Conservation (phyloP, 1,140 invertebrate genomes). For the Drosophila simulans region DNA sequence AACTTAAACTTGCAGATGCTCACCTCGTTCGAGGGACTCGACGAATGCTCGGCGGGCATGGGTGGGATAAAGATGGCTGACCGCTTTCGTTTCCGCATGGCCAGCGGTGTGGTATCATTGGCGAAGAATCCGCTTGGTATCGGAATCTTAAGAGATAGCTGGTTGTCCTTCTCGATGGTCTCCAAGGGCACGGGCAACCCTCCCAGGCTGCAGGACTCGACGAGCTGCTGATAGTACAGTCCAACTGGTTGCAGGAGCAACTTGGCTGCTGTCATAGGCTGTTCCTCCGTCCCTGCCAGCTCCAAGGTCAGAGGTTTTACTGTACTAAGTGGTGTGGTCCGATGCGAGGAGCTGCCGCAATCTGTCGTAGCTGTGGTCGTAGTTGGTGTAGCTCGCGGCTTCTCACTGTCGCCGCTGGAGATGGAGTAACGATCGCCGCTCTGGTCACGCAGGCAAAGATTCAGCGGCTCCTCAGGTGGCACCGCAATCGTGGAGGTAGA, state of each 20-base stretch:
- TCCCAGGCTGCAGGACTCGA: conserved; percentile 74
- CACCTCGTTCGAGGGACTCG: conserved; percentile 91
- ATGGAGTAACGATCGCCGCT: conserved; percentile 75
- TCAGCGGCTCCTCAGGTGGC: conserved; percentile 89
- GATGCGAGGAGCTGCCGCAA: conserved; percentile 54
- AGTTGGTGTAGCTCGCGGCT: neutral
- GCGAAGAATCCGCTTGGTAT: conserved; percentile 73
- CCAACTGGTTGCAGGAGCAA: conserved; percentile 89
- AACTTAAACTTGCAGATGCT: conserved; percentile 97
- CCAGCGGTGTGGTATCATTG: conserved; percentile 51
- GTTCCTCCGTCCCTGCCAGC: conserved; percentile 35
- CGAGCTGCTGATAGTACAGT: conserved; percentile 90
- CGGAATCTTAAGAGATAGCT: conserved; percentile 77
- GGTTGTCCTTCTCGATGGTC: conserved; percentile 82
- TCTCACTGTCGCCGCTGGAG: conserved; percentile 73
- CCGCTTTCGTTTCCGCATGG: conserved; percentile 89
- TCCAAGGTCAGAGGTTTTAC: conserved; percentile 42
- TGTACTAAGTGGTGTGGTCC: conserved; percentile 61
- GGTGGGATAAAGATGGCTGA: conserved; percentile 93
- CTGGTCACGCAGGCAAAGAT: conserved; percentile 90
- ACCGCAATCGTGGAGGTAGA: neutral
- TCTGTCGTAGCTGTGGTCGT: conserved; percentile 54
- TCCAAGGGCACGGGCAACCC: conserved; percentile 54
- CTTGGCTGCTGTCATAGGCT: conserved; percentile 29
- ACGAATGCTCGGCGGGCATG: conserved; percentile 89